These are phyloP conservation scores for Mormyrops attenuatus DNA, from an alignment of 2,797 vertebrate genomes.

Conservation along the genomic window DNA sequence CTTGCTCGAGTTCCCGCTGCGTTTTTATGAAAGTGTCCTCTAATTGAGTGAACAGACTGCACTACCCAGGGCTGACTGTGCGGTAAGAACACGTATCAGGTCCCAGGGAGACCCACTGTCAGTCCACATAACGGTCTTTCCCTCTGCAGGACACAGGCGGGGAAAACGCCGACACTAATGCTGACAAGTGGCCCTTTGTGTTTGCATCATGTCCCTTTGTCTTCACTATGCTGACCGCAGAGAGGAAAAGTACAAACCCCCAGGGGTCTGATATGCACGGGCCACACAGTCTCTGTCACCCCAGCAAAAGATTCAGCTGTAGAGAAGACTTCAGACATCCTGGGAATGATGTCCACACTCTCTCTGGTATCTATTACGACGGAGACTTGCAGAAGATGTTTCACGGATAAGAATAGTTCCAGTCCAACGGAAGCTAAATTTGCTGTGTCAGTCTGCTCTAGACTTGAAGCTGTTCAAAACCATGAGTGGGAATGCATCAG, in stretches of 20 bases:
- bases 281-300: neutral
- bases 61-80: neutral
- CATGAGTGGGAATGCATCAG: neutral
- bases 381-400: neutral
- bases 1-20: neutral
- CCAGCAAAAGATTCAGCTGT: neutral
- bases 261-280: neutral
- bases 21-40: neutral
- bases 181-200: neutral
- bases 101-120: neutral
- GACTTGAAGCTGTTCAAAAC: neutral
- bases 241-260: neutral
- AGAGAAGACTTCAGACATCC: neutral
- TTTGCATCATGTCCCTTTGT: neutral
- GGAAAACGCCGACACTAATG: neutral
- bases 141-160: neutral
- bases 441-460: neutral
- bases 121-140: neutral
- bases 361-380: neutral
- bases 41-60: neutral
- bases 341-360: neutral
- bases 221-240: neutral
- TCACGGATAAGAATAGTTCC: neutral
- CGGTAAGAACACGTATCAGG: neutral
- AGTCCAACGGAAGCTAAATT: neutral